phyloP scores from a whole-genome alignment of 1,140 invertebrate genomes.

The Caligus rogercresseyi region DNA sequence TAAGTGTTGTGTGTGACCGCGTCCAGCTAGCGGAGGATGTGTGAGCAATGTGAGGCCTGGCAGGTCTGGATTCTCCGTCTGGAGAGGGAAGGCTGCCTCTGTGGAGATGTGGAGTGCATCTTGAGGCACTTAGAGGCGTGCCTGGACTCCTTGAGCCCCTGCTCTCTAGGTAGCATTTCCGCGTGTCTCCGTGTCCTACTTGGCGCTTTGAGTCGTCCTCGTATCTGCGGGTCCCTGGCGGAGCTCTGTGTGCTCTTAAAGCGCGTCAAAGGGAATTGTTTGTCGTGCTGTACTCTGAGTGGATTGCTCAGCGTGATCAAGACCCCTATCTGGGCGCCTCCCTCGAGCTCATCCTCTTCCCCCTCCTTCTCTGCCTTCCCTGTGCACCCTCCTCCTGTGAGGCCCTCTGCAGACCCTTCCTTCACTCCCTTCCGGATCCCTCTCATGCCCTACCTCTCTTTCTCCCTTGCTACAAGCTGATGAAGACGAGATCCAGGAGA shows the following conservation, averaged over 20 bases:
- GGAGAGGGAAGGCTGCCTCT: not conserved
- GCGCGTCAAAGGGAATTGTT: not conserved
- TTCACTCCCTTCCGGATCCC: not conserved
- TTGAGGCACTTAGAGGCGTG: not conserved
- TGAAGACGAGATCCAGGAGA: not conserved
- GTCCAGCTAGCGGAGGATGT: no score
- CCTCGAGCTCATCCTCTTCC: not conserved
- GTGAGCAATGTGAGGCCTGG: not conserved
- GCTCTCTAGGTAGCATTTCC: not conserved
- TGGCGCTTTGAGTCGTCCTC: not conserved
- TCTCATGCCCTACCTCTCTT: not conserved
- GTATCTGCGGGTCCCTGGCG: not conserved
- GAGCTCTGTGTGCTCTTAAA: not conserved
- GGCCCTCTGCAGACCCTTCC: not conserved
- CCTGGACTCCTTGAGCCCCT: not conserved
- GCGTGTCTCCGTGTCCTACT: not conserved
- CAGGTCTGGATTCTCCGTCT: not conserved
- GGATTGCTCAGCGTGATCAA: not conserved
- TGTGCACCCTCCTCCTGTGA: not conserved
- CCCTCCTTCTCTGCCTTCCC: not conserved
- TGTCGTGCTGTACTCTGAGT: not conserved
- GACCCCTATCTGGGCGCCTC: not conserved
- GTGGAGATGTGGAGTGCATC: not conserved
- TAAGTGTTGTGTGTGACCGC: no score
- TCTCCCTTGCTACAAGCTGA: not conserved